Base-by-base conservation (phyloP, 2,888 invertebrate species). In the Hirtodrosophila histrioides region DNA sequence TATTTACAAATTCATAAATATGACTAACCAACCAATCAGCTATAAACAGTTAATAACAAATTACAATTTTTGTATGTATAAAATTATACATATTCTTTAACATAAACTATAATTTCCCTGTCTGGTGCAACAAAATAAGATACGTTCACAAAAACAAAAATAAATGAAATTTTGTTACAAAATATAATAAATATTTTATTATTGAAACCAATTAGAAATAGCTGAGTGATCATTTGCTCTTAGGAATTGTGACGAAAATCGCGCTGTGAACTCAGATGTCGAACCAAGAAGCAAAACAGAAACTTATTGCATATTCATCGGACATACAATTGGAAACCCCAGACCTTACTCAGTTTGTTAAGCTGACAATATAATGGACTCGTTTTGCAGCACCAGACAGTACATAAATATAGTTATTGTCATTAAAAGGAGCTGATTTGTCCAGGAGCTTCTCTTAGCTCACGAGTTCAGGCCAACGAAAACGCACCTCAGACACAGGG, bases 401-500 rank as follows among this genome's bases (percentile, higher is more conserved):
- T 11, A 11, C 53, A 44, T 43, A 27, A 27, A 27, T 27, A 17
- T 10, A 41, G 27, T 41, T 27, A 27, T 40, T 57, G 49, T 8
- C 7, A 0, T 31, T 8, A 17, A 12, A n/a, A 36, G 9, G 9
- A 17, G 39, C 40, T 45, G 39, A 17, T 31, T 37, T 69, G 7
- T 31, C 9, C 45, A 36, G 39, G 17, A 17, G 17, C 17, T 17
- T 17, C 17, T 17, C 17, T 17, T 2, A 17, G 17, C 17, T 17
- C 41, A 44, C 39, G 35, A 56, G 48, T 48, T 51, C 41, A 71
- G 61, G 29, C 29, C 23, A 27, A 35, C 37, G 31, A 60, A 35
- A 45, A 66, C 33, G 40, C 44, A 56, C 55, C 80, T 75, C 75
- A 75, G 75, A 75, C 75, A 75, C 75, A 80, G 75, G 58, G 66